Conservation (phyloP, 2,888 invertebrate genomes). For the Vesta saturnalis region DNA sequence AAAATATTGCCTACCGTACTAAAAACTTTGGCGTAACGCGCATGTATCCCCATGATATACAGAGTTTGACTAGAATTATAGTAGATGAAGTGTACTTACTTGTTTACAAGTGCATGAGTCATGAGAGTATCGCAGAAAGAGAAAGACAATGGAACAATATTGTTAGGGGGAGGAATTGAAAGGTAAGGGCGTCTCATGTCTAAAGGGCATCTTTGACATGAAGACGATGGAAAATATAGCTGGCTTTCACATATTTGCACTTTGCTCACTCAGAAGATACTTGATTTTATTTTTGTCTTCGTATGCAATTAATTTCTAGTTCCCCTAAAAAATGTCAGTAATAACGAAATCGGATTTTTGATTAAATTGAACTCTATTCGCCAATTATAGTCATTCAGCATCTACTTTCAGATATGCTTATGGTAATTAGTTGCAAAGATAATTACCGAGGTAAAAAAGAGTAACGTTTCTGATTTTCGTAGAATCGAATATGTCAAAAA, state of each 20-base stretch:
- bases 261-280: constrained; percentile 3
- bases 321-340: background rate
- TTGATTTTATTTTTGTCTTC: constrained; percentile 15
- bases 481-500: no score
- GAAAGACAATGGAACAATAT: constrained; percentile 18
- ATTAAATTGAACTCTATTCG: background rate
- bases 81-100: constrained; percentile 32
- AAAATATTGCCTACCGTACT: background rate
- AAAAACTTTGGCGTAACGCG: no score
- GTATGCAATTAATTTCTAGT: constrained; percentile 8
- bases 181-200: constrained; percentile 24
- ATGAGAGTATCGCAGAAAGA: constrained; percentile 19
- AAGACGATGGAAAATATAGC: constrained; percentile 16
- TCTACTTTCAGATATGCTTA: no score
- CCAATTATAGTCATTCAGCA: background rate
- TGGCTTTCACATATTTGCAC: background rate
- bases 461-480: no score
- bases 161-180: constrained; percentile 14
- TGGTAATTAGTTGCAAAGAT: no score
- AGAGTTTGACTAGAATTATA: constrained; percentile 12
- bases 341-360: background rate
- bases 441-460: no score
- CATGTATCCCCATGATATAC: no score
- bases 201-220: constrained; percentile 28
- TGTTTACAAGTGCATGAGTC: constrained; percentile 28